Conservation (phyloP, 2,888 invertebrate species). For the Idaea aversata region DNA sequence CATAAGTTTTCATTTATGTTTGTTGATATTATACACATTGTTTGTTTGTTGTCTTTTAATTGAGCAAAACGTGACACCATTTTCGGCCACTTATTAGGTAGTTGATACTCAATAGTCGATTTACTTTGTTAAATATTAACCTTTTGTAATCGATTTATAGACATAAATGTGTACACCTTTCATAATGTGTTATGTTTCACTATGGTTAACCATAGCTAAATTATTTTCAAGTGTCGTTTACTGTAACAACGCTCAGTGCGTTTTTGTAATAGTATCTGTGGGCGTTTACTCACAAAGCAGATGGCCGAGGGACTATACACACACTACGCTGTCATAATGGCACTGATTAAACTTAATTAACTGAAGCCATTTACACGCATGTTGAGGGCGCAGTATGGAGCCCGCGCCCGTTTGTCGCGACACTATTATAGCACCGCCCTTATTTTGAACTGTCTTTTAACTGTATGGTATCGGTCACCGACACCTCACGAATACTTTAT, state of each 20-base stretch:
- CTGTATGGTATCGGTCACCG: slow-evolving; percentile 55
- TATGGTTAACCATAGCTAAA: background rate
- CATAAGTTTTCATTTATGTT: background rate
- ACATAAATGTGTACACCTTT: background rate
- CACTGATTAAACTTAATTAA: slow-evolving; percentile 80
- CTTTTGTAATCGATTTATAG: background rate
- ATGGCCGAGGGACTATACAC: slow-evolving; percentile 55
- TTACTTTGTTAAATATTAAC: background rate
- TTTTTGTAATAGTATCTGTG: slow-evolving; percentile 68
- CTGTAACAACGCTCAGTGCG: slow-evolving; percentile 25
- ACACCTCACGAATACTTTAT: slow-evolving; percentile 27
- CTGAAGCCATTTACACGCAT: slow-evolving; percentile 76
- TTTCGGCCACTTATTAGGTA: background rate
- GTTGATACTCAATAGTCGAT: background rate
- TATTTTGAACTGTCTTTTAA: slow-evolving; percentile 23
- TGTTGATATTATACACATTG: background rate
- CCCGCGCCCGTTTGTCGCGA: slow-evolving; percentile 36
- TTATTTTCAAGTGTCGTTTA: slow-evolving; percentile 5
- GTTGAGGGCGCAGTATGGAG: slow-evolving; percentile 39
- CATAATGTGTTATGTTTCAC: background rate
- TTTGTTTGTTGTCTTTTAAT: background rate
- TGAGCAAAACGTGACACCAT: background rate
- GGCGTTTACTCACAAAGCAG: slow-evolving; percentile 63
- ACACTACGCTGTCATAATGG: slow-evolving; percentile 53
- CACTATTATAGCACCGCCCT: slow-evolving; percentile 25